Evolutionary conservation across 2,888 invertebrate genomes (phyloP).

Genomic region (Agrypnus murinus): DNA sequence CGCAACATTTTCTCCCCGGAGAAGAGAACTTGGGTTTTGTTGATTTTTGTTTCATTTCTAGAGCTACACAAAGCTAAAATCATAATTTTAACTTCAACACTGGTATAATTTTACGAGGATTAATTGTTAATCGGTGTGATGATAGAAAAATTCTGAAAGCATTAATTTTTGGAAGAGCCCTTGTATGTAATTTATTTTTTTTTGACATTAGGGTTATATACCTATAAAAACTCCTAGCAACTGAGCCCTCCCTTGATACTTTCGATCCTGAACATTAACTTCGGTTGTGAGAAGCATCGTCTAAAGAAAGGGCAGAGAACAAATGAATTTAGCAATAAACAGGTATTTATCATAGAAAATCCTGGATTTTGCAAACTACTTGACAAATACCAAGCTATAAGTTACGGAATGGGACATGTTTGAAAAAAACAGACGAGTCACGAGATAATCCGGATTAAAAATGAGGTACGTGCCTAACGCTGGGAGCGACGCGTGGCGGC

Average conservation of each 20-base stretch:
- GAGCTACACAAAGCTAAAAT: constrained; percentile 21
- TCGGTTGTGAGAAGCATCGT: background rate
- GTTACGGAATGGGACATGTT: constrained; percentile 53
- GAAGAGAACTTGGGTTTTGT: constrained; percentile 64
- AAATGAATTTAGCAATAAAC: constrained; percentile 41
- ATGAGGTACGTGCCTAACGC: constrained; percentile 69
- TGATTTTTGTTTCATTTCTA: constrained; percentile 63
- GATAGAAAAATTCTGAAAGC: no score
- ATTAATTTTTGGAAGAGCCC: background rate
- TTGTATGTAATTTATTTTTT: constrained; percentile 3
- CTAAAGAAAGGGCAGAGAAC: constrained; percentile 1
- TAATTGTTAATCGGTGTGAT: no score
- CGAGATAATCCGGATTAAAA: constrained; percentile 71
- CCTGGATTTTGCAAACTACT: constrained; percentile 45
- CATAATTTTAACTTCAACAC: constrained; percentile 39
- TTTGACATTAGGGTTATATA: background rate
- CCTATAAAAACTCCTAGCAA: no score
- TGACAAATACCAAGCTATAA: constrained; percentile 53
- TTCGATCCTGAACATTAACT: background rate
- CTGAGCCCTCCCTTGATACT: no score
- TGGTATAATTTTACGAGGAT: background rate
- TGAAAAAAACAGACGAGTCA: constrained; percentile 64
- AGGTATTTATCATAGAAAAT: constrained; percentile 36
- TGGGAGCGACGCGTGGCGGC: constrained; percentile 62
- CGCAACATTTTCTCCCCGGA: constrained; percentile 65